Evolutionary conservation across 1,140 invertebrate species (phyloP), one percentile per base, ranked within the genome.

Genomic region (Ceratitis capitata): DNA sequence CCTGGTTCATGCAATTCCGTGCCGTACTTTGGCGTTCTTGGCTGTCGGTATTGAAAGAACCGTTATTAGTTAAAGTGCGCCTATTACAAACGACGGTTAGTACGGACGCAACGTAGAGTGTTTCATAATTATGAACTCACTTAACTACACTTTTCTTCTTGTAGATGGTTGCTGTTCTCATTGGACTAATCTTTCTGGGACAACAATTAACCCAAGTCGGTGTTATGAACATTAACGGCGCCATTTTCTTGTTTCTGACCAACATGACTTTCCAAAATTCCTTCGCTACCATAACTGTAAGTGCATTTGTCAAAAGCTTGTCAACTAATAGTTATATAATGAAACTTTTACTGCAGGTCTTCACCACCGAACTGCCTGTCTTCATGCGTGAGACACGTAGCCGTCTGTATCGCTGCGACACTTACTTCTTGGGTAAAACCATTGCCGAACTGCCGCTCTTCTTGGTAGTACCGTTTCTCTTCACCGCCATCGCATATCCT

Each of bases 261-360:
- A 98, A 98, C 91, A 97, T 98, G 95, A 99, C 97, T 9, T 98
- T 98, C 92, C 97, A 97, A 90, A 98, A 98, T 92, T 95, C 97
- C 12, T 97, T 97, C 89, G 95, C 96, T 64, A 97, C 98, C 26
- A 95, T 98, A 78, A 96, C 96, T 92, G 97, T 98, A 92, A 95
- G 95, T 94, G n/a, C 19, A n/a, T 29, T 74, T 39, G 16, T 29
- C 69, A 56, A 23, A 69, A 19, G 47, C 53, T 53, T 35, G 26
- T 83, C 26, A 19, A 23, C 29, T n/a, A 35, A 49, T 6, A 23
- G 47, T 85, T 56, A 83, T 74, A 82, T n/a, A 74, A 16, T 45
- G 1, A 26, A 6, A 9, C 19, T 82, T 84, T 51, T 19, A 83
- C 92, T 93, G 32, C 89, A 99, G 98, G 96, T 98, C 1, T 99